phyloP scores from a whole-genome alignment of 2,888 invertebrate species.

The Bruchidius siliquastri region DNA sequence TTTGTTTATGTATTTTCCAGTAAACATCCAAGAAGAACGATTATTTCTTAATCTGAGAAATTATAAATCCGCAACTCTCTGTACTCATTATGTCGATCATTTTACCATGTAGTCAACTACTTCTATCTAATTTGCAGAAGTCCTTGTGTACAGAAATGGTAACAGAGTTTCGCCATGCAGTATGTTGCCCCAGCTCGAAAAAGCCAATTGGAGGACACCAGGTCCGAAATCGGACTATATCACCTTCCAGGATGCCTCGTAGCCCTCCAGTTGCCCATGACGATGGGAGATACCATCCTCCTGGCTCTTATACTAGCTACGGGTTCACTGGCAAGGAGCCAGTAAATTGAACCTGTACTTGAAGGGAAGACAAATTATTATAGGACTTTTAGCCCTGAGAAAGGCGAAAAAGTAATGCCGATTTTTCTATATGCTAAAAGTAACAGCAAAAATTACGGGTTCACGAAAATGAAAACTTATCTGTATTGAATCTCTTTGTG shows the following conservation, averaged over 20 bases:
- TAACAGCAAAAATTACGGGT: too few species aligned
- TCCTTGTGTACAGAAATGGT: conserved; percentile 71
- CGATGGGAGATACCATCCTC: conserved; percentile 45
- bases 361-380: not conserved
- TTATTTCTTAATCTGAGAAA: too few species aligned
- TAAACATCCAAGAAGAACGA: too few species aligned
- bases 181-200: conserved; percentile 60
- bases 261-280: conserved; percentile 32
- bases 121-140: conserved; percentile 49
- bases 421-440: too few species aligned
- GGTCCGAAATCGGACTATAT: conserved; percentile 34
- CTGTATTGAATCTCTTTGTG: too few species aligned
- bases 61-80: too few species aligned
- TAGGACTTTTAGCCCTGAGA: too few species aligned
- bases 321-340: conserved; percentile 56
- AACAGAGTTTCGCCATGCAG: conserved; percentile 63
- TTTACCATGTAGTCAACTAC: too few species aligned
- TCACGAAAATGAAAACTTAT: too few species aligned
- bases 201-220: conserved; percentile 44
- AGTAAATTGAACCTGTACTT: conserved; percentile 32
- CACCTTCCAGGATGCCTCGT: conserved; percentile 6
- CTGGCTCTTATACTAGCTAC: conserved; percentile 59
- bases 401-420: too few species aligned
- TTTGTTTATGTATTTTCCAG: too few species aligned
- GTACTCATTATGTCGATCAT: too few species aligned